These are phyloP conservation scores for Craniophora ligustri DNA, from an alignment of 2,888 invertebrate genomes.

Conservation along the genomic window DNA sequence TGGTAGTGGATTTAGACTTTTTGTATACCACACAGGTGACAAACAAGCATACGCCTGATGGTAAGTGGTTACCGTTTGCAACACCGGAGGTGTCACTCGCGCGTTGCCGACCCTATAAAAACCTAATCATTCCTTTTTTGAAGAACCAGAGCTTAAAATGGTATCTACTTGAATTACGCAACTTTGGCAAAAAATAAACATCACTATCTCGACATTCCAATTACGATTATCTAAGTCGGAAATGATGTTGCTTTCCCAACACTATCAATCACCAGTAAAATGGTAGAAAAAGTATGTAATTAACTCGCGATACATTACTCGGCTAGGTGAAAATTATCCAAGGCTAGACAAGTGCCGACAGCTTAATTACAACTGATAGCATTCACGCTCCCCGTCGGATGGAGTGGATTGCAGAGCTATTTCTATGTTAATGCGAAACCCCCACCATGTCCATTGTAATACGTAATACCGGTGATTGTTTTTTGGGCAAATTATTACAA, in stretches of 20 bases:
- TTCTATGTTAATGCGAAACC: slow-evolving; percentile 51
- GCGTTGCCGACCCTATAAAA: no score
- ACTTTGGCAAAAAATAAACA: no score
- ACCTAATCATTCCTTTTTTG: no score
- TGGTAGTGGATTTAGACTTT: no score
- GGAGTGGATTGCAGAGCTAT: slow-evolving; percentile 53
- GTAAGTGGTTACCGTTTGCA: no score
- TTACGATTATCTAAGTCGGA: slow-evolving; percentile 30
- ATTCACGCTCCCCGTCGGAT: slow-evolving; percentile 52
- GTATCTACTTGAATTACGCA: no score
- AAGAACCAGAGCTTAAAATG: no score
- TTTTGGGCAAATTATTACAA: slow-evolving; percentile 30
- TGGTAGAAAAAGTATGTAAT: slow-evolving; percentile 44
- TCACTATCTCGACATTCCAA: background rate
- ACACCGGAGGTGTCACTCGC: no score
- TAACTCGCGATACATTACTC: slow-evolving; percentile 40
- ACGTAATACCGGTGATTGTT: slow-evolving; percentile 32
- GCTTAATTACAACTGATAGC: slow-evolving; percentile 64
- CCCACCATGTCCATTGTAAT: slow-evolving; percentile 42
- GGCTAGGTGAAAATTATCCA: slow-evolving; percentile 50
- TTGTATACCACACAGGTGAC: no score
- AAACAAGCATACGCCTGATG: no score
- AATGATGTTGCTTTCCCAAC: slow-evolving; percentile 23
- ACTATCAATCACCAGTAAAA: slow-evolving; percentile 42
- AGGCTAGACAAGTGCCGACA: slow-evolving; percentile 54